Base-by-base conservation (phyloP, 2,797 vertebrate species). In the Rhinophrynus dorsalis region DNA sequence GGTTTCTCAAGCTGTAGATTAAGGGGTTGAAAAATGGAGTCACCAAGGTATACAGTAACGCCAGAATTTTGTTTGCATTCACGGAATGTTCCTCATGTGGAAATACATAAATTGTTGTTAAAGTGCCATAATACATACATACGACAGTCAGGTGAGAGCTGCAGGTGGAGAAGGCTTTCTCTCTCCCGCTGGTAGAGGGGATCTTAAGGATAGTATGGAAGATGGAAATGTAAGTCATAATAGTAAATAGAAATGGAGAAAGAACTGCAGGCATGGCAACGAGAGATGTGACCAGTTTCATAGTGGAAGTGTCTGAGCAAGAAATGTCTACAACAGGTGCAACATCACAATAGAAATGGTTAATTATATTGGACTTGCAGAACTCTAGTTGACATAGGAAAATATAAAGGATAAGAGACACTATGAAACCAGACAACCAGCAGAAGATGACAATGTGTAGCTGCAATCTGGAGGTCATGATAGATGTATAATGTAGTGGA, bases 131-230 rank as follows among this genome's bases (percentile, higher is more conserved):
- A 23, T 59, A 74, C 18, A 38, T 20, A 17, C 33, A 52, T 6
- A 74, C 62, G 27, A 67, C 8, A 6, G n/a, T 27, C 15, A 74
- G 26, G 62, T 66, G 61, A 12, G 70, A 74, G 62, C 62, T 66
- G 29, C 54, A 74, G 62, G 54, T 74, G 18, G 70, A 74, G 23
- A 74, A 74, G 35, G 62, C 47, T 35, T 67, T 74, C 9, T 67
- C 55, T 38, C 47, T 67, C 6, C 55, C 55, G 7, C 6, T 45
- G 27, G 10, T 60, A 3, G 70, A 72, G 10, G 61, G 52, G 9
- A 66, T 65, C 5, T 37, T 42, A 13, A 52, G 23, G 32, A 71
- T 27, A 9, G 52, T 3, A 8, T 35, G 1, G 17, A 70, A 44
- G n/a, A 70, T 70, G 9, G 20, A 55, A 2, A 44, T 45, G 17